Evolutionary conservation across 1,140 invertebrate genomes (phyloP).

Genomic region (Pomacea maculata): DNA sequence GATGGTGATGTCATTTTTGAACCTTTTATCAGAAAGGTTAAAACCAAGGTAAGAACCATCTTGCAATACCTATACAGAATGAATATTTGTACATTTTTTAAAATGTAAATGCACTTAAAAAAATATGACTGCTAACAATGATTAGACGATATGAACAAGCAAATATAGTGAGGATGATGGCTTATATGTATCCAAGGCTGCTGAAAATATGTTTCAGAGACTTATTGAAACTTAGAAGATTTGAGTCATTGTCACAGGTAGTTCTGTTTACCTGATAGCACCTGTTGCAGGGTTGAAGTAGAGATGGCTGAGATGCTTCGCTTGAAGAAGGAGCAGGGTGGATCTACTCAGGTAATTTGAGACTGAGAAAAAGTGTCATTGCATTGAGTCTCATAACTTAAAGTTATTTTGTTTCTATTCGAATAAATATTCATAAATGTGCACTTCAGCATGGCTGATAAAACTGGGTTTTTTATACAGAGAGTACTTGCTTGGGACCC

Average conservation of each 20-base stretch:
- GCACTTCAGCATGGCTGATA: background rate
- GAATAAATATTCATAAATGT: too few species aligned
- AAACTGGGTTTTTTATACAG: background rate
- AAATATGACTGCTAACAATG: too few species aligned
- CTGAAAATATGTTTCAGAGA: background rate
- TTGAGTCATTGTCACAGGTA: background rate
- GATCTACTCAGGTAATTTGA: too few species aligned
- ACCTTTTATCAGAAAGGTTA: slow-evolving; percentile 76
- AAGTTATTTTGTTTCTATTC: too few species aligned
- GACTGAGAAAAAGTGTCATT: too few species aligned
- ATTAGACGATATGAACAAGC: too few species aligned
- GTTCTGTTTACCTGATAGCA: background rate
- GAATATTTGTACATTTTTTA: too few species aligned
- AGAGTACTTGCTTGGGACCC: slow-evolving; percentile 43
- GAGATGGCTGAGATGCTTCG: slow-evolving; percentile 47
- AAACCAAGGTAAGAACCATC: slow-evolving; percentile 40
- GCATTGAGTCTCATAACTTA: too few species aligned
- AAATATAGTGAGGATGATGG: too few species aligned
- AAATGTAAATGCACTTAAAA: too few species aligned
- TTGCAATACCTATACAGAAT: too few species aligned
- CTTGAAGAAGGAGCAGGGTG: slow-evolving; percentile 42
- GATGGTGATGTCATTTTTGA: slow-evolving; percentile 82
- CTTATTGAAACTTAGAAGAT: background rate
- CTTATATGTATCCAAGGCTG: too few species aligned
- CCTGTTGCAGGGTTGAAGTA: slow-evolving; percentile 41